Evolutionary conservation across 2,113 vertebrate species (phyloP), one percentile per base, ranked within the genome.

Genomic region (Pelobates fuscus): DNA sequence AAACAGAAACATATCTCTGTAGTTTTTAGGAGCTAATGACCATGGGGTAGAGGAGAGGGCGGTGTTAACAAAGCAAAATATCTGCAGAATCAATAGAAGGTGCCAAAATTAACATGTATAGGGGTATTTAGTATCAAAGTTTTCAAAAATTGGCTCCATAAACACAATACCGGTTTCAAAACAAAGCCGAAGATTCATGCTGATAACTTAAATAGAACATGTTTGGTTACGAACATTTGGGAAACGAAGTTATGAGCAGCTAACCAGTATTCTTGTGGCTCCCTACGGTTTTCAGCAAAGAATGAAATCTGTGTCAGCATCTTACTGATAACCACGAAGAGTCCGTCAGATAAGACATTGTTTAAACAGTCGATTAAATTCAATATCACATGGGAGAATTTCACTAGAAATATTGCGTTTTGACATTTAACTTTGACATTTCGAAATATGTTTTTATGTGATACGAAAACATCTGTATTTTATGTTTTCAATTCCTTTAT

Each of bases 21-120:
- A 91, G 88, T 85, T 88, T 82, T 49, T 75, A 90, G 87, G 89
- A 87, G 84, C 84, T 81, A 78, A 84, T 84, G 87, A 88, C 86
- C 85, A 81, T 82, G 84, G 87, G 85, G 82, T 82, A 83, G 89
- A 86, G 82, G 84, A 85, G 79, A 81, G 87, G 89, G 89, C 90
- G 88, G 85, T 87, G 86, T 91, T 81, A 90, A 91, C 89, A 87
- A 79, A 88, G 90, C 90, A 89, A 93, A 84, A 90, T 92, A 95
- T 95, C 94, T 91, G 89, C 89, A 95, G 90, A 94, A 94, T 95
- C 90, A 90, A 82, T 78, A 80, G 81, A 71, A 49, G 81, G 82
- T 95, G 97, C 95, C 95, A 98, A 98, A 91, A 91, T 93, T 94
- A 98, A 97, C 95, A 97, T 91, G 93, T 93, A 92, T 82, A 83